Base-by-base conservation (phyloP, 2,113 vertebrate genomes). In the Pteropus alecto region DNA sequence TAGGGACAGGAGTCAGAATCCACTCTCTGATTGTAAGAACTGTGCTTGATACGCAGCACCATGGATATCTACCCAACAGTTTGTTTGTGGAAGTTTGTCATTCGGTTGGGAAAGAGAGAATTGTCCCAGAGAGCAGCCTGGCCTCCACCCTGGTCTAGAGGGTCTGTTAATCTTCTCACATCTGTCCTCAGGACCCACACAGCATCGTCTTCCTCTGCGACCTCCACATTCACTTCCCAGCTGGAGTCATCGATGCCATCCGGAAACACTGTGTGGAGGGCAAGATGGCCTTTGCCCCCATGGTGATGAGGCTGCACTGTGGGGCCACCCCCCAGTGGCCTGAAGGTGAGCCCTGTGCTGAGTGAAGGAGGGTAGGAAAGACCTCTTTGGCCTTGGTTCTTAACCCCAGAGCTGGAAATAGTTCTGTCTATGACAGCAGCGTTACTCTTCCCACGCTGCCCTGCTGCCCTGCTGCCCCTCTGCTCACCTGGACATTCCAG, bases 201-300 rank as follows among this genome's bases (percentile, higher is more conserved):
- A 99, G 99, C 98, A 99, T 99, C 71, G 51, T 99, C 90, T 99
- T 99, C 98, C 99, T 99, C n/a, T 99, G 99, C 15, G 99, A 99
- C 98, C 99, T 99, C 24, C 99, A 99, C 98, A 99, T 99, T 97
- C 98, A 99, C 96, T 99, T 99, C 94, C 99, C 99, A 0, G 87
- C 98, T 13, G 98, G 98, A 26, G 97, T 99, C 93, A 98, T 99
- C 0, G 99, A 99, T 43, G 98, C 98, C 0, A 98, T 99, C 96
- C 99, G 99, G 97, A 99, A 99, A 93, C 99, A 99, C 98, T 99
- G 99, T 0, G 99, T 99, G 94, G 99, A 99, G 97, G 99, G 99
- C 93, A 99, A 98, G 98, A 99, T 99, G 99, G 99, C 99, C 30
- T 99, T 99, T 0, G 99, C 99, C 43, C 99, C 99, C 46, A 98